Conservation (phyloP, 2,888 invertebrate genomes). For the Trissonchulus sp. region DNA sequence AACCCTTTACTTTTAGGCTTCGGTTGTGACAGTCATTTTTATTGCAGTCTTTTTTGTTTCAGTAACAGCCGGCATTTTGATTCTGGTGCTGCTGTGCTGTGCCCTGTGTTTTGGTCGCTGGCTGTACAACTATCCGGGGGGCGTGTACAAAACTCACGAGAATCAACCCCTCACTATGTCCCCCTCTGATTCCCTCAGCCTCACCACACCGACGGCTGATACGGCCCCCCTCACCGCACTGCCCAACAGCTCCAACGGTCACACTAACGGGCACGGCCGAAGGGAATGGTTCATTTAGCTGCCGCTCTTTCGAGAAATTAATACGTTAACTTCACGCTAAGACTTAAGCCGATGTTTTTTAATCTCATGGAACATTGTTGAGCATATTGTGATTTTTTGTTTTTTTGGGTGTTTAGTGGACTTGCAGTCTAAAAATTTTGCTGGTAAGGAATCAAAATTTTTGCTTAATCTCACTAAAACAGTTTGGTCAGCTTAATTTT, state of each 20-base stretch:
- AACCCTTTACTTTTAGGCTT: too few species aligned
- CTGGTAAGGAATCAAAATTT: too few species aligned
- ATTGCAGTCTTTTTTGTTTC: background rate
- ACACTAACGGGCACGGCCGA: background rate
- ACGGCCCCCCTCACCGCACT: slow-evolving; percentile 15
- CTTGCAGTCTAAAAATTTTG: too few species aligned
- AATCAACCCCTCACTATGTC: slow-evolving; percentile 19
- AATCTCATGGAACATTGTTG: too few species aligned
- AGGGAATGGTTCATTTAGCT: slow-evolving; percentile 23
- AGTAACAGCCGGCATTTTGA: slow-evolving; percentile 10
- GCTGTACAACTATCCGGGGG: slow-evolving; percentile 23
- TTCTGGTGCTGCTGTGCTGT: background rate
- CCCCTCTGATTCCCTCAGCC: background rate
- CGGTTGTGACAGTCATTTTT: too few species aligned
- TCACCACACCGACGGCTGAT: background rate
- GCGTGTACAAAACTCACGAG: slow-evolving; percentile 28
- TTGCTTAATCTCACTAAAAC: too few species aligned
- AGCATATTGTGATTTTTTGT: too few species aligned
- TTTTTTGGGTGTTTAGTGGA: too few species aligned
- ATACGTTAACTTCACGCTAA: too few species aligned
- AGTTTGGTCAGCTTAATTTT: too few species aligned
- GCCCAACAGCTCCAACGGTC: background rate
- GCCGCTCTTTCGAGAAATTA: too few species aligned
- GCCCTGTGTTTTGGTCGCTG: slow-evolving; percentile 8
- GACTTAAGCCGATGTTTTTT: too few species aligned